Evolutionary conservation across 2,113 vertebrate genomes (phyloP), one percentile per base, ranked within the genome.

Genomic region (Pseudopipra pipra): DNA sequence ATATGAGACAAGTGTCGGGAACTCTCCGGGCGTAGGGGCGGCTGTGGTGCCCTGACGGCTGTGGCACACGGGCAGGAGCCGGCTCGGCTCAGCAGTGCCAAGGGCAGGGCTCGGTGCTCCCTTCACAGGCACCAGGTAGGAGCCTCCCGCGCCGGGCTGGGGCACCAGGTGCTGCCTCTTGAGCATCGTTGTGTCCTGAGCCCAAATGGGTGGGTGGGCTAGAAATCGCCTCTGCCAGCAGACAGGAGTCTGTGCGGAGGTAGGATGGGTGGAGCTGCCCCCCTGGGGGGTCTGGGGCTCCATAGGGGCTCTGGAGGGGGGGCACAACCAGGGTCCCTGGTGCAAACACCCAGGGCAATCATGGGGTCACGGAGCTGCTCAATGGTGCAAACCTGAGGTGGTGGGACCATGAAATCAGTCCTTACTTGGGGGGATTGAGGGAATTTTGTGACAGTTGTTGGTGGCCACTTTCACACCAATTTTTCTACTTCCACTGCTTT

Each of bases 91-190:
- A 35, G 71, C 1, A 6, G 74, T 81, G 55, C 51, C 46, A 9
- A n/a, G 78, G 81, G 82, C 78, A 62, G 82, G 61, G 47, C 80
- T n/a, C 66, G 1, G 47, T 1, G 11, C 30, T 67, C 19, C 70
- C 30, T 28, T n/a, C 81, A 37, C 27, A 11, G 5, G 76, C 1
- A 31, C 58, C 89, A 97, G 96, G 97, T 97, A 96, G 91, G 96
- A 85, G 46, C 71, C 18, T 49, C 39, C 44, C 0, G 6, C 3
- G 9, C 78, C 35, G 63, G 68, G 23, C 63, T 25, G 51, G 75
- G 52, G 46, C 62, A 23, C 9, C 20, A 1, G 44, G 35, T 1
- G 41, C 68, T 58, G 51, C 62, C 37, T 33, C 65, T 74, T 24
- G 7, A 5, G 33, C 1, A 0, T 5, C 2, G 10, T 43, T 46